These are phyloP conservation scores for Porites evermanni DNA, from an alignment of 92 coral and sea anemone genomes.

Conservation along the genomic window DNA sequence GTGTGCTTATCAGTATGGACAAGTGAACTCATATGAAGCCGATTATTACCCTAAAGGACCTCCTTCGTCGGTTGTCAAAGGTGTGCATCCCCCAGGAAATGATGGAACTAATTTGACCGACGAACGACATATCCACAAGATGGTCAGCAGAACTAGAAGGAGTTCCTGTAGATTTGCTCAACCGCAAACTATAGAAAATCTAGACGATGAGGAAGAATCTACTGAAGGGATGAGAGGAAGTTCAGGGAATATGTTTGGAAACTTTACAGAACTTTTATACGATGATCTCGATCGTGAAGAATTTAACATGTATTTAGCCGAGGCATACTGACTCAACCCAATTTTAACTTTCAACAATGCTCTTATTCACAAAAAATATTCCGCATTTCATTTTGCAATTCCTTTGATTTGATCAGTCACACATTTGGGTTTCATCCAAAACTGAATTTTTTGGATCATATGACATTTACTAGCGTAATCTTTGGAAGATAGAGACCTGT, in stretches of 20 bases:
- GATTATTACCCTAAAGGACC: slow-evolving; percentile 30
- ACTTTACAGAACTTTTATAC: slow-evolving; percentile 83
- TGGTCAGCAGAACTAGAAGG: slow-evolving; percentile 29
- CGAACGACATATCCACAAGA: slow-evolving; percentile 26
- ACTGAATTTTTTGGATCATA: neutral
- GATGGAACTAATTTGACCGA: slow-evolving; percentile 5
- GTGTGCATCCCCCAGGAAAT: slow-evolving; percentile 29
- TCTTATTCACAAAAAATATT: neutral
- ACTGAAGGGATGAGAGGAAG: slow-evolving; percentile 24
- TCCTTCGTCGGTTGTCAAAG: slow-evolving; percentile 37
- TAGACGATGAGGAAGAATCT: slow-evolving; percentile 23
- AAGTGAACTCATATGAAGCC: slow-evolving; percentile 11
- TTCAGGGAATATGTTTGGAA: slow-evolving; percentile 78
- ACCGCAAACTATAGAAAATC: slow-evolving; percentile 38
- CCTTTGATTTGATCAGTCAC: neutral
- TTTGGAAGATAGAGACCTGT: neutral
- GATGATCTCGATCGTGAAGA: slow-evolving; percentile 95
- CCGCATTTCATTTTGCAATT: neutral
- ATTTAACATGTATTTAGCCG: slow-evolving; percentile 89
- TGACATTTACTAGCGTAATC: neutral
- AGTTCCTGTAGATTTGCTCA: slow-evolving; percentile 88
- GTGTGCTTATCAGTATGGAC: slow-evolving; percentile 38
- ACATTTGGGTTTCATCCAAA: neutral
- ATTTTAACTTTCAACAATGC: neutral
- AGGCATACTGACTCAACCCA: slow-evolving; percentile 7